A percentile compares a stretch with the other conserved stretches of the same genome.
phyloP scores from a whole-genome alignment of 2,113 vertebrate species.

The Rhabdornis inornatus region DNA sequence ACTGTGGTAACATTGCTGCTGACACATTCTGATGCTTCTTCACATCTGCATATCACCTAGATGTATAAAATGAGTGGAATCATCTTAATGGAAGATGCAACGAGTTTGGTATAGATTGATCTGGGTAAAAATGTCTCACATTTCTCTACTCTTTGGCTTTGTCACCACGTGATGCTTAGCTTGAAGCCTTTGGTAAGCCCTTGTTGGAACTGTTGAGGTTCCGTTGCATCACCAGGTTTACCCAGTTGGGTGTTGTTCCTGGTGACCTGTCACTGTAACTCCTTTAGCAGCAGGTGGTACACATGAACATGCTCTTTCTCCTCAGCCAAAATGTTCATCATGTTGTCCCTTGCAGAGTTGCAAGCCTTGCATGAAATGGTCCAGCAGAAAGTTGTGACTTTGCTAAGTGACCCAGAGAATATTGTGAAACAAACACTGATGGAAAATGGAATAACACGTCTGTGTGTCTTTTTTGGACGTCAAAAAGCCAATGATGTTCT shows the following conservation, averaged over 20 bases:
- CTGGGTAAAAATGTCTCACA: neutral
- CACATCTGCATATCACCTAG: neutral
- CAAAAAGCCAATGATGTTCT: constrained; percentile 98
- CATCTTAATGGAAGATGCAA: neutral
- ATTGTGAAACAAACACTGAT: constrained; percentile 97
- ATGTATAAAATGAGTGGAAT: neutral
- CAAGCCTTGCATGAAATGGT: constrained; percentile 99
- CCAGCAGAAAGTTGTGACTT: constrained; percentile 98
- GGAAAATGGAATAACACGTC: constrained; percentile 97
- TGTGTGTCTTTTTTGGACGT: constrained; percentile 96
- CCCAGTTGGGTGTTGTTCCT: fast-evolving
- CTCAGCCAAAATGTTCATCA: neutral
- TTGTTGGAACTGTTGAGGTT: neutral
- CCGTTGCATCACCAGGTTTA: neutral
- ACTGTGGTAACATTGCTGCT: neutral
- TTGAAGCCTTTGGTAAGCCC: neutral
- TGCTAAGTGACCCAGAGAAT: constrained; percentile 95
- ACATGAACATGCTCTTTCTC: fast-evolving
- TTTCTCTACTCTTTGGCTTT: neutral
- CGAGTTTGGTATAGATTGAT: neutral
- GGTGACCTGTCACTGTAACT: neutral
- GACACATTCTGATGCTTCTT: neutral
- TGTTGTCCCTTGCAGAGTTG: constrained; percentile 77
- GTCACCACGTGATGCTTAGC: neutral
- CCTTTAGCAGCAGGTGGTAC: neutral